Evolutionary conservation across 2,113 vertebrate species (phyloP).

Genomic region (Zeus faber): DNA sequence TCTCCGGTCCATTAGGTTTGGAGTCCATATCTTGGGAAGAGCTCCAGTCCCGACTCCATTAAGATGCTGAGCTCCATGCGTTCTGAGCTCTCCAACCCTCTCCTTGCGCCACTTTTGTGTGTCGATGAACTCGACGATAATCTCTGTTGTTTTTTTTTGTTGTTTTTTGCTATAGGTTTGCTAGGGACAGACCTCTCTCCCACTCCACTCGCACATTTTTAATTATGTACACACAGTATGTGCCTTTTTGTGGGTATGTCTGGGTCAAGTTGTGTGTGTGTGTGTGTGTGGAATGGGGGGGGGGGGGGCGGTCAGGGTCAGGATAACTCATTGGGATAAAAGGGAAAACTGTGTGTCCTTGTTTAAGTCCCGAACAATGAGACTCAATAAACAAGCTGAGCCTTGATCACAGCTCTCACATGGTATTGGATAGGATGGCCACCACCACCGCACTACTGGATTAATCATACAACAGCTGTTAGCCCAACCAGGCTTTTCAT

Average conservation of each 20-base stretch:
- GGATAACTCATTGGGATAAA: constrained; percentile 16
- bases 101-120: constrained; percentile 38
- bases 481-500: constrained; percentile 23
- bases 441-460: constrained; percentile 22
- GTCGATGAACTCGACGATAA: constrained; percentile 45
- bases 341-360: constrained; percentile 17
- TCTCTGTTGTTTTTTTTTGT: constrained; percentile 16
- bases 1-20: too few species aligned
- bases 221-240: background rate
- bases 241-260: background rate
- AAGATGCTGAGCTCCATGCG: too few species aligned
- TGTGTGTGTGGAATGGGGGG: background rate
- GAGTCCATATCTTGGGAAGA: too few species aligned
- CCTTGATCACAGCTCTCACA: constrained; percentile 38
- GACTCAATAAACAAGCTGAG: constrained; percentile 40
- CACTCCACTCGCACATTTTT: too few species aligned
- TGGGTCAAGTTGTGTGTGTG: background rate
- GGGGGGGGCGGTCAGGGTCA: background rate
- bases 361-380: constrained; percentile 27
- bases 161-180: constrained; percentile 22
- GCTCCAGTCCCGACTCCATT: too few species aligned
- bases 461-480: constrained; percentile 50
- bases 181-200: too few species aligned
- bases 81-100: too few species aligned
- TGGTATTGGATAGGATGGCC: constrained; percentile 44